phyloP scores from a whole-genome alignment of 2,797 vertebrate species.

The Sciaenops ocellatus region DNA sequence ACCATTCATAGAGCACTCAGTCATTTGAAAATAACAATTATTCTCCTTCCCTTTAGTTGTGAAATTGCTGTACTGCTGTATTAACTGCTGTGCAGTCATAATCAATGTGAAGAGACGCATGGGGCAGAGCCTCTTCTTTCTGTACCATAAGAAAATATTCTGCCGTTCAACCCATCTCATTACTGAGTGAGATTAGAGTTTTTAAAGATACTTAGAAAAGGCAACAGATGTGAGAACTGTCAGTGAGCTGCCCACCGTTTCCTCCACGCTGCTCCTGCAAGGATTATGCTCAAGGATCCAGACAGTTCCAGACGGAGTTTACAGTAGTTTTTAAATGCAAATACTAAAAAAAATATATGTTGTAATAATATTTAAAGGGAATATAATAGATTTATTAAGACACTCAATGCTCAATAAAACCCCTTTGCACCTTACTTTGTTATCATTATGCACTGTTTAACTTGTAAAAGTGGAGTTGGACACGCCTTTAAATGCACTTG shows the following conservation, averaged over 20 bases:
- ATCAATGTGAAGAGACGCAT: constrained; percentile 86
- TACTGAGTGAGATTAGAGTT: constrained; percentile 71
- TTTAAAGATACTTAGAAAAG: constrained; percentile 58
- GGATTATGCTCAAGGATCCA: constrained; percentile 47
- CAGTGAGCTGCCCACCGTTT: constrained; percentile 44
- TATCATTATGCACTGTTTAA: too few relatives aligned
- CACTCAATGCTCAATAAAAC: too few relatives aligned
- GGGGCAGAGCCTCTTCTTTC: constrained; percentile 72
- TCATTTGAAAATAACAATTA: constrained; percentile 87
- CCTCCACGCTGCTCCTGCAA: constrained; percentile 43
- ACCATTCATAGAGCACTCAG: constrained; percentile 68
- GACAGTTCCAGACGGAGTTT: constrained; percentile 9
- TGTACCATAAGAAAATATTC: constrained; percentile 79
- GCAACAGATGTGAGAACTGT: constrained; percentile 76
- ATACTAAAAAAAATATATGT: not conserved
- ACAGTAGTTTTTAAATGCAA: not conserved
- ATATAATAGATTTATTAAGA: too few relatives aligned
- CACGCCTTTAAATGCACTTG: too few relatives aligned
- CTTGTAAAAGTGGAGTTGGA: too few relatives aligned
- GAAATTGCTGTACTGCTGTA: constrained; percentile 83
- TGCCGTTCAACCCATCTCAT: constrained; percentile 65
- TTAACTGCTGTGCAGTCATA: constrained; percentile 82
- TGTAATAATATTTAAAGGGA: too few relatives aligned
- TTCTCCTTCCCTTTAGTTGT: constrained; percentile 85
- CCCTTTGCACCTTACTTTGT: too few relatives aligned